Percentiles rank a stretch among this genome's conserved stretches.
Evolutionary conservation across 2,113 vertebrate genomes (phyloP).

Genomic region (Lagopus muta): DNA sequence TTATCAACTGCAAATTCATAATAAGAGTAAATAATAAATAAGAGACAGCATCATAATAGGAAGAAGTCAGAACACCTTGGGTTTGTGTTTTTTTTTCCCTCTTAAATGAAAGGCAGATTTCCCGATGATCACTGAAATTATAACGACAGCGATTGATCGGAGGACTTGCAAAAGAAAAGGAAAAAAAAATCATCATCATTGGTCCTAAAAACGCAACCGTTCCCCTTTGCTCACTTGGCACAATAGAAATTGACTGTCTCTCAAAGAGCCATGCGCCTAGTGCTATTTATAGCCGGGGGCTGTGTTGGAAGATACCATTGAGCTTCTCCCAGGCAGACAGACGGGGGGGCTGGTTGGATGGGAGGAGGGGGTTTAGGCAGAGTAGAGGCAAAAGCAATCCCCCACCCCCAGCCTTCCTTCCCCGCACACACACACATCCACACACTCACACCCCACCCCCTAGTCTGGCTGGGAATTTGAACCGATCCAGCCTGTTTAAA

Average conservation of each 20-base stretch:
- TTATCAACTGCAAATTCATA: conserved; percentile 28
- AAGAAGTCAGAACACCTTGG: conserved; percentile 47
- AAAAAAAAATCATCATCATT: conserved; percentile 41
- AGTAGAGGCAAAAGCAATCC: conserved; percentile 9
- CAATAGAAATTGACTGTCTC: conserved; percentile 82
- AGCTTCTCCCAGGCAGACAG: conserved; percentile 66
- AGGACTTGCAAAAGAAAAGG: conserved; percentile 52
- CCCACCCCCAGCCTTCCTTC: conserved; percentile 26
- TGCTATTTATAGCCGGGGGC: conserved; percentile 83
- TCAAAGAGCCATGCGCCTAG: conserved; percentile 83
- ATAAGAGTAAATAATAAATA: conserved; percentile 54
- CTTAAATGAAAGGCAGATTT: conserved; percentile 56
- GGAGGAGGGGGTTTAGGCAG: conserved; percentile 58
- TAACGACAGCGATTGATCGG: conserved; percentile 60
- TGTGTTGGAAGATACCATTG: conserved; percentile 86
- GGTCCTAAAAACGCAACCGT: conserved; percentile 71
- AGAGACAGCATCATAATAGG: conserved; percentile 13
- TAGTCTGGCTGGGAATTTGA: conserved; percentile 85
- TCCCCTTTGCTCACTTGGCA: conserved; percentile 77
- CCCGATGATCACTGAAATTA: conserved; percentile 55
- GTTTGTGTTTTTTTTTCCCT: neutral
- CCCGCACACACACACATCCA: conserved; percentile 54
- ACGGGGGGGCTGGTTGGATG: conserved; percentile 53
- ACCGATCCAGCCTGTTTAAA: conserved; percentile 95
- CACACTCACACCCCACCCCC: conserved; percentile 76